These are phyloP conservation scores for Tribolium freemani DNA, from an alignment of 2,888 invertebrate species.

Conservation along the genomic window DNA sequence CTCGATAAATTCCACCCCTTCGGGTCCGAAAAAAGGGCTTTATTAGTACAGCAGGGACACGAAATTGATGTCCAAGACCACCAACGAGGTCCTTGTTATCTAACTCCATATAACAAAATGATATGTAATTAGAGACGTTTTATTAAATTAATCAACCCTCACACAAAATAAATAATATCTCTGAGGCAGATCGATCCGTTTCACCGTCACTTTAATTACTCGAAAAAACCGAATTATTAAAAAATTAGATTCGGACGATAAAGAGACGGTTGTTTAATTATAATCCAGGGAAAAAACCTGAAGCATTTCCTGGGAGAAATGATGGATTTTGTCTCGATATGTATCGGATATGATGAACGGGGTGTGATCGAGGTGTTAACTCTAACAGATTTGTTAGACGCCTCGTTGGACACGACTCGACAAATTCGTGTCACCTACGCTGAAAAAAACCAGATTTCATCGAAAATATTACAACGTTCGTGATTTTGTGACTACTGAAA, in stretches of 20 bases:
- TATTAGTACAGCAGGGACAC: conserved; percentile 43
- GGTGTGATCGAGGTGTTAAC: conserved; percentile 53
- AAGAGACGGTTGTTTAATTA: conserved; percentile 33
- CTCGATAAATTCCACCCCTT: conserved; percentile 41
- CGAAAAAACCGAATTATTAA: neutral
- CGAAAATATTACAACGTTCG: neutral
- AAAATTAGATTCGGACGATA: conserved; percentile 34
- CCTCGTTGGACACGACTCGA: conserved; percentile 29
- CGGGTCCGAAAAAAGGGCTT: conserved; percentile 12
- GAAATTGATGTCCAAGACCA: conserved; percentile 55
- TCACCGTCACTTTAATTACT: conserved; percentile 41
- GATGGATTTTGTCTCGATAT: conserved; percentile 45
- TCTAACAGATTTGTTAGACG: conserved; percentile 56
- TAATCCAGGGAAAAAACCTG: conserved; percentile 11
- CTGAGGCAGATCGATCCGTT: conserved; percentile 35
- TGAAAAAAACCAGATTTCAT: too few species aligned
- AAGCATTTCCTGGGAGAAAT: conserved; percentile 14
- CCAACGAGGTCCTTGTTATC: conserved; percentile 53
- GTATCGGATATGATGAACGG: conserved; percentile 51
- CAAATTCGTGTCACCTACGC: conserved; percentile 31
- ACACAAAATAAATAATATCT: conserved; percentile 18
- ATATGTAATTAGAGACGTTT: conserved; percentile 54
- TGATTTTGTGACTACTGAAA: neutral
- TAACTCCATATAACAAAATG: conserved; percentile 47
- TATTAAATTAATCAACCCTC: conserved; percentile 51